Evolutionary conservation across 2,113 vertebrate genomes (phyloP).

Genomic region (Athene cunicularia): DNA sequence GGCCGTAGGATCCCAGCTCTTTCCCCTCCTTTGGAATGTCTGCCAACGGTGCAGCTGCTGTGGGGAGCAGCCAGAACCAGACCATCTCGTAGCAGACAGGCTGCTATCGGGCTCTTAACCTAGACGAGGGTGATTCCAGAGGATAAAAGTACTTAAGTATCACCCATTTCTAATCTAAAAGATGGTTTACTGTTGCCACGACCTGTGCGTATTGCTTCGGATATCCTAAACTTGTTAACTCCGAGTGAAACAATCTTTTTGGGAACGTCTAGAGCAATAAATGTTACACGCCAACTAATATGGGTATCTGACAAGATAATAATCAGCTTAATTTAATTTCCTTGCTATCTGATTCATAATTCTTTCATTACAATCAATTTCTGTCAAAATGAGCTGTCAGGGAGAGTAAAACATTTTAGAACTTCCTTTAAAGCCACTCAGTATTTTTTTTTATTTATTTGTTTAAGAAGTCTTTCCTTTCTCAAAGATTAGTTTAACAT

Average conservation of each 20-base stretch:
- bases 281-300: fast-evolving
- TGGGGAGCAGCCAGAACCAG: background rate
- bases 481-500: background rate
- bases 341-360: background rate
- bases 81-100: background rate
- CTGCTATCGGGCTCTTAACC: background rate
- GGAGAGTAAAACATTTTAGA: background rate
- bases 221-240: background rate
- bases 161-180: background rate
- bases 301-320: background rate
- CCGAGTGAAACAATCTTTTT: background rate
- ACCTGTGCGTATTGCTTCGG: background rate
- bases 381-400: background rate
- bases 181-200: background rate
- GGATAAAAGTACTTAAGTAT: background rate
- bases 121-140: background rate
- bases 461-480: background rate
- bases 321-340: background rate
- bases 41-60: fast-evolving
- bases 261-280: background rate
- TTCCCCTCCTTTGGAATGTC: background rate
- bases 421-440: background rate
- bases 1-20: background rate
- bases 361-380: background rate
- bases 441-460: background rate